Percentiles rank a stretch among this genome's conserved stretches.
Conservation (phyloP, 2,113 vertebrate genomes). For the Apodemus speciosus region DNA sequence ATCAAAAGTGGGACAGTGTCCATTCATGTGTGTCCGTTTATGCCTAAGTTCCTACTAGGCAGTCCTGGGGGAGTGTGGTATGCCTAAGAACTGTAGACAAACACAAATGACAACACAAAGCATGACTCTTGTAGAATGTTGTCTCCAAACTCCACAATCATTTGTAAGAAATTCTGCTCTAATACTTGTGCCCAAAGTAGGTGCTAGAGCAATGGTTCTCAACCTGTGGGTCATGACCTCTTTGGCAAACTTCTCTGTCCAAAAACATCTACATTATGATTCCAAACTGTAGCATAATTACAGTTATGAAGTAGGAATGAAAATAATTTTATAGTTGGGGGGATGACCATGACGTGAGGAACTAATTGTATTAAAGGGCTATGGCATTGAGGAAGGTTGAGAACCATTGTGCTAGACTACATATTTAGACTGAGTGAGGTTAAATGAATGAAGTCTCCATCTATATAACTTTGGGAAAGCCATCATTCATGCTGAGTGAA, state of each 20-base stretch:
- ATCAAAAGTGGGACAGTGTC: constrained; percentile 56
- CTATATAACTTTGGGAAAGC: background rate
- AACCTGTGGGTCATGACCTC: background rate
- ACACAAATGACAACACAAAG: background rate
- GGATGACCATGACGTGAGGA: background rate
- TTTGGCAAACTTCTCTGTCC: background rate
- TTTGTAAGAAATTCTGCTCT: background rate
- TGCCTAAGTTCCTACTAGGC: background rate
- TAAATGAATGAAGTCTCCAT: too few relatives aligned
- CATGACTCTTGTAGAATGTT: too few relatives aligned
- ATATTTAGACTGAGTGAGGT: background rate
- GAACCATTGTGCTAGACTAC: background rate
- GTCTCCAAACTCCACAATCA: background rate
- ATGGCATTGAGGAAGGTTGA: background rate
- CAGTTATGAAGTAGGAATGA: background rate
- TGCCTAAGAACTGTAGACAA: background rate
- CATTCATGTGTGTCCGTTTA: background rate
- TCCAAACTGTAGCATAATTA: background rate
- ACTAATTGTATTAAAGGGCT: background rate
- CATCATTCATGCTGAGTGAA: background rate
- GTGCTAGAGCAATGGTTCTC: background rate
- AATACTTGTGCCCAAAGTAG: background rate
- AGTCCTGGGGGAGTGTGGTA: background rate
- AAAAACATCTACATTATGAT: background rate
- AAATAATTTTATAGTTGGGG: background rate